Evolutionary conservation across 2,888 invertebrate genomes (phyloP), one percentile per base, ranked within the genome.

Genomic region (Oxystoma pomonae): DNA sequence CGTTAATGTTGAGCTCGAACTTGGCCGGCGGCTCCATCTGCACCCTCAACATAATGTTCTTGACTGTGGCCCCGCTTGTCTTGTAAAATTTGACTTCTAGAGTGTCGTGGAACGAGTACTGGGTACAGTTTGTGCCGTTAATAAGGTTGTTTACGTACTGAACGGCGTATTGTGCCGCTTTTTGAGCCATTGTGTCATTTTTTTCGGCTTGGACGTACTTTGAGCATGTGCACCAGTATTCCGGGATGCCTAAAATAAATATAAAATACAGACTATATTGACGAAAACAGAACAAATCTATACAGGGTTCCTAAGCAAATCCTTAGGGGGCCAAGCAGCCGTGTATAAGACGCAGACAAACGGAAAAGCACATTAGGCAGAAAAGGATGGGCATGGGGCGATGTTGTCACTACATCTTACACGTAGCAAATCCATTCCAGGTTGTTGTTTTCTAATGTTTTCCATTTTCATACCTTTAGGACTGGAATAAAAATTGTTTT

Each of bases 171-270:
- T 17, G 7, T 17, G 53, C 53, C 7, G 53, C 53, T 7, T 19
- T 5, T 19, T 16, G 16, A 17, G 7, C n/a, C 19, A 53, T 19
- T 7, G 19, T 53, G 53, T 53, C 53, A 19, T 53, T 19, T 16
- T 16, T 53, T 17, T 16, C 17, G 7, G 19, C 19, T 19, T 16
- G 7, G 53, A 53, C n/a, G 53, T 53, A 53, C n/a, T 57, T 57
- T 20, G 57, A 20, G 20, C 57, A 57, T 16, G 20, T 57, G 20
- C 57, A 57, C 57, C 57, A 57, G 20, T 57, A 18, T 20, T n/a
- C n/a, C 7, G 57, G 19, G 5, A 57, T 57, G 3, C 57, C 35
- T 35, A 35, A 35, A 35, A 35, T 7, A 35, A 35, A n/a, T n/a
- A n/a, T n/a, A n/a, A n/a, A n/a, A n/a, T n/a, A n/a, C n/a, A n/a